Conservation (phyloP, 2,888 invertebrate species). For the Laothoe populi region DNA sequence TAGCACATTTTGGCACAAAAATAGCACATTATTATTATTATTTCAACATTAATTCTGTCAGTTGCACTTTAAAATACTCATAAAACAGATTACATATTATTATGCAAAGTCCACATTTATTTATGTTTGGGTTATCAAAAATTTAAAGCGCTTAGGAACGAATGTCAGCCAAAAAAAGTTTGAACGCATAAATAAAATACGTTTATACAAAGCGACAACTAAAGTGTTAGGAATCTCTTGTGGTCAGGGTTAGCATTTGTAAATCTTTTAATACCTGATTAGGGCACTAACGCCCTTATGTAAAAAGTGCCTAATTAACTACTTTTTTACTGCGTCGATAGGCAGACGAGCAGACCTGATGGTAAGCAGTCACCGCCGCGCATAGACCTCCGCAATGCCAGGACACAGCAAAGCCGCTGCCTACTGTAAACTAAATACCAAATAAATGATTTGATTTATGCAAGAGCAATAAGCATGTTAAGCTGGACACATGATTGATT, state of each 20-base stretch:
- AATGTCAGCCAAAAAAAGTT: slow-evolving; percentile 11
- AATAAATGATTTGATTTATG: too few species aligned
- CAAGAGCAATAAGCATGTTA: too few species aligned
- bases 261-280: too few species aligned
- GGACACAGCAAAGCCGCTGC: too few species aligned
- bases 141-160: background rate
- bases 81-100: slow-evolving; percentile 8
- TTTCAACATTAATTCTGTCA: background rate
- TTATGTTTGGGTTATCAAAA: background rate
- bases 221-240: slow-evolving; percentile 3
- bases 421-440: too few species aligned
- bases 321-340: too few species aligned
- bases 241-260: background rate
- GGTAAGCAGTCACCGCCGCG: too few species aligned
- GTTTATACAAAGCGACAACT: background rate
- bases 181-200: slow-evolving; percentile 4
- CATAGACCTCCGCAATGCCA: too few species aligned
- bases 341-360: too few species aligned
- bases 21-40: background rate
- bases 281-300: too few species aligned
- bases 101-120: background rate
- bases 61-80: background rate
- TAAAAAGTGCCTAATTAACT: too few species aligned
- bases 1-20: background rate
- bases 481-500: too few species aligned